phyloP scores from a whole-genome alignment of 2,888 invertebrate species.

The Anarsia innoxiella region DNA sequence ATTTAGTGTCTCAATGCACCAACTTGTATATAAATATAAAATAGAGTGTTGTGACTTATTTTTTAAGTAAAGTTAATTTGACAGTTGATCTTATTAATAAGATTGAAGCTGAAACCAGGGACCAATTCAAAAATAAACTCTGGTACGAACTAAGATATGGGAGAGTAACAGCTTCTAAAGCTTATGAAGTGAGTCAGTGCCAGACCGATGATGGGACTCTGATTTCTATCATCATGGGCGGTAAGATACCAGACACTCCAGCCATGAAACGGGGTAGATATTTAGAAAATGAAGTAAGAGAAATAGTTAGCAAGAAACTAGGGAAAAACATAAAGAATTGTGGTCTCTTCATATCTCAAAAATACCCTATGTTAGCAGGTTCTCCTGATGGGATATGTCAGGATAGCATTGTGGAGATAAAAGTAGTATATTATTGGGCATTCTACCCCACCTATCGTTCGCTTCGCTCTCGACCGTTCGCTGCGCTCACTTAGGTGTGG shows the following conservation, averaged over 20 bases:
- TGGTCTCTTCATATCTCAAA: constrained; percentile 18
- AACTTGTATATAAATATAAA: constrained; percentile 12
- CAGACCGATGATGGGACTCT: constrained; percentile 11
- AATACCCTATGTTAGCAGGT: constrained; percentile 26
- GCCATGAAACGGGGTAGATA: constrained; percentile 13
- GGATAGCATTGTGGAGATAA: constrained; percentile 19
- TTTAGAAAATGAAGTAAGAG: constrained; percentile 8
- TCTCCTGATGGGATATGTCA: constrained; percentile 26
- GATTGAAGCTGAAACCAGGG: constrained; percentile 2
- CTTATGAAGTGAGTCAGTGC: constrained; percentile 13
- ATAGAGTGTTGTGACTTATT: constrained; percentile 15
- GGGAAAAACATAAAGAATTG: constrained; percentile 15
- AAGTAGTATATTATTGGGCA: too few relatives aligned
- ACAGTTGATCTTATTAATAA: not conserved
- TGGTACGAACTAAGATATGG: constrained; percentile 21
- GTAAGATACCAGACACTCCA: constrained; percentile 10
- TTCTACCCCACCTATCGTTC: too few relatives aligned
- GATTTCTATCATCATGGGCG: constrained; percentile 9
- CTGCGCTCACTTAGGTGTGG: too few relatives aligned
- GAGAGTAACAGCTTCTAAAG: constrained; percentile 20
- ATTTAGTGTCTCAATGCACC: constrained; percentile 17
- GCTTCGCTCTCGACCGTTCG: too few relatives aligned
- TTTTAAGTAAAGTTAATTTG: constrained; percentile 15
- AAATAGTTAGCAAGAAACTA: constrained; percentile 7
- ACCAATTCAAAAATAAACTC: constrained; percentile 2